Conservation (phyloP, 2,797 vertebrate species). For the Yasuhikotakia modesta region DNA sequence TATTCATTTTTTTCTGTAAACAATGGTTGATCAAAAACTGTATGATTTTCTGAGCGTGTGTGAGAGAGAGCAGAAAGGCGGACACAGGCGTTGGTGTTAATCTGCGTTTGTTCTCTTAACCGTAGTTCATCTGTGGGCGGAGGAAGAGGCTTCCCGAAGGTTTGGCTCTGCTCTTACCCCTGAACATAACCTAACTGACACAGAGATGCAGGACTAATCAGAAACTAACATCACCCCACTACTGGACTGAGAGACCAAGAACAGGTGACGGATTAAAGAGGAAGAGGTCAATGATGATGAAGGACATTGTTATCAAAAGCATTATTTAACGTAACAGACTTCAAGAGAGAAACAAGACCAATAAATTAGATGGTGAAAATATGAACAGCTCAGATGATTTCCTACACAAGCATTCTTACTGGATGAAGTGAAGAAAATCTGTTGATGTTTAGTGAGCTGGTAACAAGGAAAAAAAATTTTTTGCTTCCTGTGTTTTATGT, state of each 20-base stretch:
- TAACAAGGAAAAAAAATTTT: conserved; percentile 64
- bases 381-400: conserved; percentile 54
- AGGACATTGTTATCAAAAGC: conserved; percentile 73
- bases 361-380: conserved; percentile 21
- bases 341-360: conserved; percentile 61
- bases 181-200: conserved; percentile 77
- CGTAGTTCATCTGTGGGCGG: conserved; percentile 82
- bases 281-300: conserved; percentile 56
- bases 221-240: conserved; percentile 73
- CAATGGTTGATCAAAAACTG: conserved; percentile 21
- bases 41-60: conserved; percentile 36
- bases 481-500: conserved; percentile 68
- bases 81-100: conserved; percentile 71
- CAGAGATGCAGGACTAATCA: conserved; percentile 79
- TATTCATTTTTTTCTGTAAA: background rate
- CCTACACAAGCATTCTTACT: conserved; percentile 50
- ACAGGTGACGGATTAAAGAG: conserved; percentile 46
- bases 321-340: conserved; percentile 76
- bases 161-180: conserved; percentile 75
- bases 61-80: conserved; percentile 35
- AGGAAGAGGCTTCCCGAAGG: conserved; percentile 78
- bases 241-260: conserved; percentile 55
- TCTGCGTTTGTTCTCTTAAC: conserved; percentile 78
- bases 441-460: conserved; percentile 65
- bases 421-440: conserved; percentile 64